Percentiles rank a stretch among this genome's conserved stretches.
Conservation (phyloP, 1,140 invertebrate species). For the Ceratosolen solmsi region DNA sequence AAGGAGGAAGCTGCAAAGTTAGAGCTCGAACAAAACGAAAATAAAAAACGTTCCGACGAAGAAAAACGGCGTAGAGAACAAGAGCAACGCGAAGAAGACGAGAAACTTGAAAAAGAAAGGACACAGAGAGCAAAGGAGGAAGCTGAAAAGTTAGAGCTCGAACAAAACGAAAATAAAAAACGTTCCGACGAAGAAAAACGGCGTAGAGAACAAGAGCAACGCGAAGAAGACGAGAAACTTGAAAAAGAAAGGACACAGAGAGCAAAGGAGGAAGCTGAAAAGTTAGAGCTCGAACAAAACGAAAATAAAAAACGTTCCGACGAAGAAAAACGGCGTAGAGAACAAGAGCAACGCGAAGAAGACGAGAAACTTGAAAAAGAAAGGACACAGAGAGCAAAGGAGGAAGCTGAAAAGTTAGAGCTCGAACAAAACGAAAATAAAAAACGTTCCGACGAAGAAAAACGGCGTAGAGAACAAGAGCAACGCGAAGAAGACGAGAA, state of each 20-base stretch:
- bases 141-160: constrained; percentile 30
- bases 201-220: constrained; percentile 6
- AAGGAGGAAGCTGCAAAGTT: neutral
- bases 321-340: too few relatives aligned
- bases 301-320: constrained; percentile 45
- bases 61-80: neutral
- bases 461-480: too few relatives aligned
- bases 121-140: constrained; percentile 31
- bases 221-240: constrained; percentile 38
- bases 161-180: too few relatives aligned
- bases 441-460: too few relatives aligned
- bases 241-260: constrained; percentile 33
- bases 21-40: neutral
- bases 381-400: too few relatives aligned
- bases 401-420: too few relatives aligned
- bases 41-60: neutral
- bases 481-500: too few relatives aligned
- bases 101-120: constrained; percentile 23
- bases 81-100: neutral
- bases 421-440: too few relatives aligned
- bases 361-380: too few relatives aligned
- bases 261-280: constrained; percentile 29
- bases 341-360: too few relatives aligned
- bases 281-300: constrained; percentile 31
- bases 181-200: constrained; percentile 32